Evolutionary conservation across 2,888 invertebrate genomes (phyloP).

Genomic region (Dilophus febrilis): DNA sequence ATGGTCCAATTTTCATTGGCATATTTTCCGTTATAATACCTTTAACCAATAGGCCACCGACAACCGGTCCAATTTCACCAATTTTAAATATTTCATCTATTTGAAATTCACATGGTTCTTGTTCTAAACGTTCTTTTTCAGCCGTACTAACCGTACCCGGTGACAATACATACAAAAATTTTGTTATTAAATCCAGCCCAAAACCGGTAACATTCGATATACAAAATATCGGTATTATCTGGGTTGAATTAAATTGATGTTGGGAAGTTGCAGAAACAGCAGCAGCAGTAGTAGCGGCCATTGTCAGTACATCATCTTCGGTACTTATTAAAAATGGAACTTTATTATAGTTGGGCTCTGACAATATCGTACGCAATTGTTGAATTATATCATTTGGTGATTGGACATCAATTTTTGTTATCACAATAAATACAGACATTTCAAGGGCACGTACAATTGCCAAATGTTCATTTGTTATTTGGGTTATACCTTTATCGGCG

Average conservation of each 20-base stretch:
- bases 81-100: constrained; percentile 88
- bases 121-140: constrained; percentile 52
- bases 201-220: constrained; percentile 83
- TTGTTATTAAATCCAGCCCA: constrained; percentile 66
- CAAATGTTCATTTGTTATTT: constrained; percentile 82
- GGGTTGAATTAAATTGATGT: constrained; percentile 43
- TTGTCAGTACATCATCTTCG: constrained; percentile 58
- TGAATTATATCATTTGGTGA: constrained; percentile 34
- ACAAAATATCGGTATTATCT: constrained; percentile 62
- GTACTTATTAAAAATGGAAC: constrained; percentile 46
- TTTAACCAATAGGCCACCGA: constrained; percentile 68
- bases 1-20: constrained; percentile 54
- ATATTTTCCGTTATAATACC: constrained; percentile 80
- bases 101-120: constrained; percentile 69
- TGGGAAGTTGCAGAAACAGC: no score
- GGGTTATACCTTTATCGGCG: constrained; percentile 56
- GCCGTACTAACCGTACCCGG: constrained; percentile 43
- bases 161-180: constrained; percentile 69
- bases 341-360: constrained; percentile 44
- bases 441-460: constrained; percentile 64
- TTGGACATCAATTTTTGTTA: constrained; percentile 87
- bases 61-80: constrained; percentile 64
- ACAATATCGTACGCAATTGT: constrained; percentile 43
- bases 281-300: no score
- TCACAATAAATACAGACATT: constrained; percentile 81